Base-by-base conservation (phyloP, 2,797 vertebrate genomes). In the Hypotaenidia okinawae region DNA sequence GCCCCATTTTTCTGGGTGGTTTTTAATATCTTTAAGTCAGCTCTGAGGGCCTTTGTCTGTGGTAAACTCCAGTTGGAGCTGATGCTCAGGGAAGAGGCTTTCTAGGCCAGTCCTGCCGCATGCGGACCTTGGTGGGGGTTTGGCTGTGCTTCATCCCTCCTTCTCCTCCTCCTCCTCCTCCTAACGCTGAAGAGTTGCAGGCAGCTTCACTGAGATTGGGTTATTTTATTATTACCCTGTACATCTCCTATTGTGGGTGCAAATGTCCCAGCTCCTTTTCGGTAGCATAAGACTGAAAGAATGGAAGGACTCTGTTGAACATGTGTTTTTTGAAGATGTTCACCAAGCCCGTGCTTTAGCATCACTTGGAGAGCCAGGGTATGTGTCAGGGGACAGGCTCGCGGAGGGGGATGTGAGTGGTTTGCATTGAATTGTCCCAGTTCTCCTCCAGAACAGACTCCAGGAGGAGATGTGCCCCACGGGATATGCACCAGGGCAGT, bases 21-120 rank as follows among this genome's bases (percentile, higher is more conserved):
- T 96, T 97, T 97, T 97, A 58, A 96, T 96, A 93, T 97, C 97
- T 81, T 94, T 82, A 94, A 90, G 95, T 80, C 33, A 83, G 89
- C 91, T 95, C 79, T 92, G 72, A 93, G 87, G 82, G 92, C 72
- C 62, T 97, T 87, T 81, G 70, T 93, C 89, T 90, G 89, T 79
- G 70, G 90, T 86, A 91, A 95, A 59, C 87, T 87, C 33, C 9
- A 67, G 80, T 95, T 83, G 86, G 87, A 89, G 90, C 87, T 47
- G 73, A 41, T 59, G 41, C 51, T 89, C 19, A 32, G 66, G 84
- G 72, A 84, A 84, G 85, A 94, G 66, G 72, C 80, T 95, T 97
- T 94, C 77, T 85, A 80, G 81, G 92, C 64, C 78, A 64, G 63
- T 35, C 74, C 59, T 47, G 49, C 59, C 77, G 63, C 63, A 19